phyloP scores from a whole-genome alignment of 2,888 invertebrate genomes.

The Andrena dorsata region DNA sequence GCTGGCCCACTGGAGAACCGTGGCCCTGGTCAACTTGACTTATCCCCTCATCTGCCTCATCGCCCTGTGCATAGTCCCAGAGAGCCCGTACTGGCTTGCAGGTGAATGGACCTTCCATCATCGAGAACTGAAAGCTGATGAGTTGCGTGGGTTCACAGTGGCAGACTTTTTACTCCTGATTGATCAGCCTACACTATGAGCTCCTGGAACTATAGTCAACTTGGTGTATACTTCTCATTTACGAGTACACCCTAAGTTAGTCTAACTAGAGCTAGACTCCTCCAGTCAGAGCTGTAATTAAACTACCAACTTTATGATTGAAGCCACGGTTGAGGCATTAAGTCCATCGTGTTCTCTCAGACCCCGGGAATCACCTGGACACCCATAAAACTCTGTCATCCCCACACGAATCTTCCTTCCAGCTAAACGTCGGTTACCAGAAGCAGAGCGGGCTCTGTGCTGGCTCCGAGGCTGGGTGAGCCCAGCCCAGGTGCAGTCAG shows the following conservation, averaged over 20 bases:
- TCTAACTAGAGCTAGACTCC: not conserved
- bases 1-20: conserved; percentile 90
- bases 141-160: too few relatives aligned
- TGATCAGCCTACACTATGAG: too few relatives aligned
- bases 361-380: not conserved
- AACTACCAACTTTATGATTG: not conserved
- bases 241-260: not conserved
- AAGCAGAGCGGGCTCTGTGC: conserved; percentile 89
- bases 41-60: conserved; percentile 89
- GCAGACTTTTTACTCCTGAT: too few relatives aligned
- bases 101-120: conserved; percentile 79
- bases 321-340: too few relatives aligned
- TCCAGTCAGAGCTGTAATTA: not conserved
- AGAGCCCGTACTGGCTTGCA: conserved; percentile 93
- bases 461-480: conserved; percentile 93
- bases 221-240: not conserved
- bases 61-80: conserved; percentile 91
- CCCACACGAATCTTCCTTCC: conserved; percentile 11
- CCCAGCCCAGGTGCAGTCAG: conserved; percentile 87
- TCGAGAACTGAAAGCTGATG: too few relatives aligned
- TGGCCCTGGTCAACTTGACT: conserved; percentile 89
- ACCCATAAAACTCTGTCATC: not conserved
- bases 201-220: too few relatives aligned
- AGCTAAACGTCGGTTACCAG: conserved; percentile 87
- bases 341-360: too few relatives aligned